A percentile compares a stretch with the other conserved stretches of the same genome.
Evolutionary conservation across 2,797 vertebrate species (phyloP).

Genomic region (Acipenser oxyrinchus): DNA sequence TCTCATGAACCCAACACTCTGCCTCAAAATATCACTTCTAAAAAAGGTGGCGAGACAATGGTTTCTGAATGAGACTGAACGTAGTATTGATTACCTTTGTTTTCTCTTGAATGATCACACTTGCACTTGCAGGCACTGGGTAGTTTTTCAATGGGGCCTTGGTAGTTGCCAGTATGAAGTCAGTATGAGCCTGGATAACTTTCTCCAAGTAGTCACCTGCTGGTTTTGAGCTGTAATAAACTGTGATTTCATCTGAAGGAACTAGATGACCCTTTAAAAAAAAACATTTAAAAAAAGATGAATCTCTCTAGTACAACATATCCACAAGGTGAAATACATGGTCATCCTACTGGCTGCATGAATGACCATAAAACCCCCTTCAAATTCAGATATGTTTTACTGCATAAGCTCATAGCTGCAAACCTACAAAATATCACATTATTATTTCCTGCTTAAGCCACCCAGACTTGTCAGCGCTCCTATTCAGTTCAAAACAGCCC

Average conservation of each 20-base stretch:
- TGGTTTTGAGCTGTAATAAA: slow-evolving; percentile 77
- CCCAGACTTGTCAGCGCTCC: no score
- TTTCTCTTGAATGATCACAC: slow-evolving; percentile 80
- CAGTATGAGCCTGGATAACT: slow-evolving; percentile 77
- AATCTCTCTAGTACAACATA: no score
- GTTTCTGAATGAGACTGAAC: no score
- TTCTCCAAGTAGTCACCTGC: slow-evolving; percentile 75
- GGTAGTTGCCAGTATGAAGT: slow-evolving; percentile 86
- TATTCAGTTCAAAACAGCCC: slow-evolving; percentile 24
- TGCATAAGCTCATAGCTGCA: background rate
- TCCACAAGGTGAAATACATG: no score
- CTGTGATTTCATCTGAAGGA: slow-evolving; percentile 85
- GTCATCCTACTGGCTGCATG: no score
- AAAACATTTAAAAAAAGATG: background rate
- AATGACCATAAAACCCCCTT: no score
- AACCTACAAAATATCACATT: no score
- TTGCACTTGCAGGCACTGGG: slow-evolving; percentile 65
- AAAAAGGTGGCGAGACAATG: accelerated
- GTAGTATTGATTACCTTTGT: slow-evolving; percentile 64
- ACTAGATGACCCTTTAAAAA: slow-evolving; percentile 74
- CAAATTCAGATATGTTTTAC: no score
- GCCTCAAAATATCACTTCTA: no score
- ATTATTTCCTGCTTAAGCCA: no score
- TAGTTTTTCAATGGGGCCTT: slow-evolving; percentile 79
- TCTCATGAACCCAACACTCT: no score